Evolutionary conservation across 2,113 vertebrate species (phyloP).

Genomic region (Xenopus laevis): DNA sequence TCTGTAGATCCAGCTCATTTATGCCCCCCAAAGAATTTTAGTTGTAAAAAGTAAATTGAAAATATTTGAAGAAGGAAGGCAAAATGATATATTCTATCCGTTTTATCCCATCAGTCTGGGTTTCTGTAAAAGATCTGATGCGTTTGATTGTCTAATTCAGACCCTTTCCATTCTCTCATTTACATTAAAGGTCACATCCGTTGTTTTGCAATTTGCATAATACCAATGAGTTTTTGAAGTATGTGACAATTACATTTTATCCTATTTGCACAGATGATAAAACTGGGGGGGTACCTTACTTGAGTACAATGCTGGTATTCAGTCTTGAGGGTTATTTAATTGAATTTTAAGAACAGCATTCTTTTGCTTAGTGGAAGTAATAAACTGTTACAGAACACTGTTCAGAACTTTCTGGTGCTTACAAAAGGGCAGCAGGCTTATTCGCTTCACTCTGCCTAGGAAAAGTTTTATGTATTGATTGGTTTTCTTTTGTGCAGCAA

Average conservation of each 20-base stretch:
- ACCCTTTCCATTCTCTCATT: slow-evolving; percentile 15
- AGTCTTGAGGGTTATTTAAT: too few species aligned
- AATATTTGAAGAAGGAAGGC: background rate
- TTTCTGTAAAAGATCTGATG: slow-evolving; percentile 12
- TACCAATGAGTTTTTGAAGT: slow-evolving; percentile 13
- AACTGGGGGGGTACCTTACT: background rate
- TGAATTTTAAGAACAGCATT: too few species aligned
- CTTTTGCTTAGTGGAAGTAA: too few species aligned
- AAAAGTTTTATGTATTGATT: too few species aligned
- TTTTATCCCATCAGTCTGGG: background rate
- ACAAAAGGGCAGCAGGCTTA: too few species aligned
- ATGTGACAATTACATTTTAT: slow-evolving; percentile 31
- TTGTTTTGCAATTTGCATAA: slow-evolving; percentile 32
- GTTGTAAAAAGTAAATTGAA: slow-evolving; percentile 40
- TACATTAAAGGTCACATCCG: slow-evolving; percentile 38
- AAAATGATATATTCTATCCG: slow-evolving; percentile 9
- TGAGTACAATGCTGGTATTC: background rate
- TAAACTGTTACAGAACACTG: too few species aligned
- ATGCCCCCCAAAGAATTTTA: background rate
- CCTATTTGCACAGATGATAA: background rate
- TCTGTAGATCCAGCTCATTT: slow-evolving; percentile 6
- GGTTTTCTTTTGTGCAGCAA: too few species aligned
- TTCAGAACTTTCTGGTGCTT: too few species aligned
- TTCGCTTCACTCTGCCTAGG: too few species aligned
- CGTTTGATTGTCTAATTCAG: slow-evolving; percentile 27